Evolutionary conservation across 2,113 vertebrate species (phyloP), one percentile per base, ranked within the genome.

Genomic region (Larimichthys polyactis): DNA sequence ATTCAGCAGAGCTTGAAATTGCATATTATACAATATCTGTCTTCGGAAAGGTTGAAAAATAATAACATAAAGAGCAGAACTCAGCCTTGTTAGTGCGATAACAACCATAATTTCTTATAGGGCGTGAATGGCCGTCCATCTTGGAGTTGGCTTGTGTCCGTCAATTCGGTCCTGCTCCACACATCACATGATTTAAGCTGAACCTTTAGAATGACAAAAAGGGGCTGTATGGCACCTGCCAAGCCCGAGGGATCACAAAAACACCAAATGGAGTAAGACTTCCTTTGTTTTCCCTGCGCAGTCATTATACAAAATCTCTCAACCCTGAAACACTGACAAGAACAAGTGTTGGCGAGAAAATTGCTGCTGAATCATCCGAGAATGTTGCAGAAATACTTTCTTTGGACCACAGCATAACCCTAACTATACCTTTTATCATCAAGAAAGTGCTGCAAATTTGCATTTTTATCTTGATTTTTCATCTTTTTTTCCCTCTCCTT

Each of bases 1-100:
- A 84, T 52, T 64, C 84, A 92, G 71, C 81, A 71, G 86, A 90
- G 87, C 88, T 63, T 90, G 90, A 91, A 91, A 91, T 89, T 63
- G 43, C 83, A 78, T 51, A 81, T 88, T 80, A 75, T 63, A 58
- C 57, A 79, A 59, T 24, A 66, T 48, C 76, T 44, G 67, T 51
- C 65, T 71, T 55, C 64, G 70, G 60, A 68, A 67, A 60, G 58
- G 67, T 57, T 51, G n/a, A 44, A 62, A 65, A 49, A 65, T 52
- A 40, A 60, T 69, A 49, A 24, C 8, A 52, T 52, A 55, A 66
- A 81, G 32, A 65, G 49, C 9, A 54, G 24, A 59, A 46, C 22
- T 59, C 40, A 2, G 54, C 57, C 67, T 73, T 54, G 36, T 74
- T 24, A 84, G 71, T 49, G 65, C 0, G 29, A 82, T 87, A 83